Base-by-base conservation (phyloP, 1,140 invertebrate genomes). In the Diachasma alloeum region DNA sequence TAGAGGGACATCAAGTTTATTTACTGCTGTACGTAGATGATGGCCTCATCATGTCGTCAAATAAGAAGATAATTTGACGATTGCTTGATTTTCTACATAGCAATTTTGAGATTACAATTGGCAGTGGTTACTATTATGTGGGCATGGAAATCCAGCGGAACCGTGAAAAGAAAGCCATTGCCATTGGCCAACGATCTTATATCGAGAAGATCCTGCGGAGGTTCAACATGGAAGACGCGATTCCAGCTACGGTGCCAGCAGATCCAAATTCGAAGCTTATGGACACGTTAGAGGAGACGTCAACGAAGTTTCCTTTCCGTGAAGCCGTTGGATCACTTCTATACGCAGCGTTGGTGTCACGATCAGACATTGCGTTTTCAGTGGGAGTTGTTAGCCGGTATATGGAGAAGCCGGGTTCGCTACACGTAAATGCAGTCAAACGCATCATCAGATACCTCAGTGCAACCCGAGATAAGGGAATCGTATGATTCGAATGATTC, bases 281-380 rank as follows among this genome's bases (percentile, higher is more conserved):
- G 39, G 5, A 42, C 5, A 11, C 5, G 39, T 42, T 5, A 42
- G 39, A 42, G 39, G 39, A 42, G 71, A 76, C 15, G 84, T 87
- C 82, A 31, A 75, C 59, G 59, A 81, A 53, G n/a, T 74, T 83
- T 31, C 76, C 83, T 85, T 81, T 82, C 74, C 82, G 81, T 17
- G 79, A 90, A 77, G 75, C 79, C 8, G 80, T 89, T 10, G 86
- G 87, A n/a, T 81, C 79, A 66, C 74, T 91, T 9, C 75, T 90
- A 75, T 90, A 88, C 80, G 36, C 87, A 8, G 75, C 87, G 9
- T 75, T 83, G 11, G 76, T 81, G 0, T 85, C 83, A 4, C 66
- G 89, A 42, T 88, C 87, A 48, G 88, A 90, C 77, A 83, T 90
- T 36, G 73, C 84, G 4, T 90, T 78, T 76, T 81, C 85, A 22